These are phyloP conservation scores for Heliothis peltigera DNA, from an alignment of 2,888 invertebrate genomes.

Conservation along the genomic window DNA sequence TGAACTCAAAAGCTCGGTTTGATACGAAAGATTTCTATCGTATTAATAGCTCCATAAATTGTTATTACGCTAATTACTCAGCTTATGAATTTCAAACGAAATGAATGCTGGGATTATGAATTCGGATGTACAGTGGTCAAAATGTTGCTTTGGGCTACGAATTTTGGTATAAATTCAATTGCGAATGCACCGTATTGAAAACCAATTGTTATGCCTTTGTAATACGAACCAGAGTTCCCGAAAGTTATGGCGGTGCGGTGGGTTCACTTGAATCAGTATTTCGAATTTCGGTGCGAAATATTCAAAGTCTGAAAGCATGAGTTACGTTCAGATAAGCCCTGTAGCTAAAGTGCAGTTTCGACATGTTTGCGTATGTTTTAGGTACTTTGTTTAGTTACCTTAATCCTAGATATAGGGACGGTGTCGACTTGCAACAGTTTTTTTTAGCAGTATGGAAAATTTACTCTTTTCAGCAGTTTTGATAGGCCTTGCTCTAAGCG, in stretches of 20 bases:
- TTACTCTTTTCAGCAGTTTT: too few relatives aligned
- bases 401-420: too few relatives aligned
- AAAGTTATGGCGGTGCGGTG: neutral
- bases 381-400: neutral
- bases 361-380: neutral
- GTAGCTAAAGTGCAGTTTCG: neutral
- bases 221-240: neutral
- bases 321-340: neutral
- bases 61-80: neutral
- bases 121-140: too few relatives aligned
- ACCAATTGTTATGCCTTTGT: neutral
- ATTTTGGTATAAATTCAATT: neutral
- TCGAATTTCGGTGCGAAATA: neutral
- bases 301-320: constrained; percentile 1
- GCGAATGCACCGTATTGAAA: neutral
- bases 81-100: neutral
- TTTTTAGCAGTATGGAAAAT: too few relatives aligned
- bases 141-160: too few relatives aligned
- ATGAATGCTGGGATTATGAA: too few relatives aligned
- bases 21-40: neutral
- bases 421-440: too few relatives aligned
- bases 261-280: neutral
- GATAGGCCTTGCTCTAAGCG: too few relatives aligned
- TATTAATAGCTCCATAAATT: neutral
- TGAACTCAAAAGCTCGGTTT: neutral